phyloP scores from a whole-genome alignment of 2,797 vertebrate genomes.

The Coccyzus lansbergi region DNA sequence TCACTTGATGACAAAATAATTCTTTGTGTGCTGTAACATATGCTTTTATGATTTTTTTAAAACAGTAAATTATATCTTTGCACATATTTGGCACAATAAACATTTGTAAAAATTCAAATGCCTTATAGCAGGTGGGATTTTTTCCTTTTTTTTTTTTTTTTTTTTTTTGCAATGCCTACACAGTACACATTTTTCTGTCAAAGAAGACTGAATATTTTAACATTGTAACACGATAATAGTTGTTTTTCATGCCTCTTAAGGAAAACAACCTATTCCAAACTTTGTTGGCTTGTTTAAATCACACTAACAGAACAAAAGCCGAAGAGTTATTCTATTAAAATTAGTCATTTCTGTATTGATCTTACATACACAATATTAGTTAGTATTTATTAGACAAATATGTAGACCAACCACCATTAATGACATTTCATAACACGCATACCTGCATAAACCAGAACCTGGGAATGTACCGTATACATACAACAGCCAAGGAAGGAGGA shows the following conservation, averaged over 20 bases:
- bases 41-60: slow-evolving; percentile 72
- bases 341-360: slow-evolving; percentile 65
- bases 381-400: slow-evolving; percentile 54
- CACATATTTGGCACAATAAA: slow-evolving; percentile 84
- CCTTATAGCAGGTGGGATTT: slow-evolving; percentile 59
- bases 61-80: slow-evolving; percentile 80
- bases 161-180: slow-evolving; percentile 81
- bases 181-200: slow-evolving; percentile 78
- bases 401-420: slow-evolving; percentile 60
- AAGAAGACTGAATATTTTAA: slow-evolving; percentile 78
- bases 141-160: not conserved
- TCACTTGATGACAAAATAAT: slow-evolving; percentile 84
- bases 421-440: slow-evolving; percentile 38
- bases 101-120: slow-evolving; percentile 79
- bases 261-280: slow-evolving; percentile 76
- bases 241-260: slow-evolving; percentile 82
- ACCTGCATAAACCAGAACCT: slow-evolving; percentile 51
- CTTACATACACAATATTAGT: slow-evolving; percentile 72
- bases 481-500: slow-evolving; percentile 10
- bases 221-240: slow-evolving; percentile 77
- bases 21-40: slow-evolving; percentile 78
- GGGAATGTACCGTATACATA: slow-evolving; percentile 36
- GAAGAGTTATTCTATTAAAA: slow-evolving; percentile 70
- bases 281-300: slow-evolving; percentile 74
- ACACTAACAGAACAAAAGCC: slow-evolving; percentile 74